Evolutionary conservation across 2,113 vertebrate species (phyloP).

Genomic region (Syrrhaptes paradoxus): DNA sequence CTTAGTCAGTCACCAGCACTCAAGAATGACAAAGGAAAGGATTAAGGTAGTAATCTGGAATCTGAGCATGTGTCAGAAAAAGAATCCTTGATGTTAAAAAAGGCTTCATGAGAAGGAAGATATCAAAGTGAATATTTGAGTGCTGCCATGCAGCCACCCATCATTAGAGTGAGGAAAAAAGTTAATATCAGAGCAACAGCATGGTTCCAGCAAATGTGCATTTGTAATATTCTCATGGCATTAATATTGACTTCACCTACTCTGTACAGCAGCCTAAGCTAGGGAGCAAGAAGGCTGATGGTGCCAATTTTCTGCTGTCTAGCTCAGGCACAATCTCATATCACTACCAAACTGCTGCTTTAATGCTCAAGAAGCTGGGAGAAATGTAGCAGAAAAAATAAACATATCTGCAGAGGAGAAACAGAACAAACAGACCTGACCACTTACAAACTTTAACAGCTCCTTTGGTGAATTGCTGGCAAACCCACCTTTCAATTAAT

Average conservation of each 20-base stretch:
- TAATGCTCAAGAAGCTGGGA: background rate
- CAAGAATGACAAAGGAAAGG: background rate
- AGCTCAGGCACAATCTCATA: background rate
- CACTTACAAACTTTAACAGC: background rate
- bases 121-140: background rate
- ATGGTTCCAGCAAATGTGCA: background rate
- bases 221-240: background rate
- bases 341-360: background rate
- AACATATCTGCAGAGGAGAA: background rate
- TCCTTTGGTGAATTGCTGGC: background rate
- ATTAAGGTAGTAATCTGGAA: background rate
- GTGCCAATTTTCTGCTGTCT: background rate
- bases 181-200: fast-evolving
- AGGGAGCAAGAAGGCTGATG: background rate
- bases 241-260: background rate
- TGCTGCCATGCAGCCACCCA: background rate
- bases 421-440: background rate
- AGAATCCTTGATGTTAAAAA: background rate
- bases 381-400: background rate
- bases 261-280: background rate
- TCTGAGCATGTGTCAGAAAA: background rate
- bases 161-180: background rate
- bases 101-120: background rate
- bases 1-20: background rate
- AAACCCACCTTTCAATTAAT: background rate